Conservation (phyloP, 64 coral and sea anemone genomes). For the Pachyseris speciosa region DNA sequence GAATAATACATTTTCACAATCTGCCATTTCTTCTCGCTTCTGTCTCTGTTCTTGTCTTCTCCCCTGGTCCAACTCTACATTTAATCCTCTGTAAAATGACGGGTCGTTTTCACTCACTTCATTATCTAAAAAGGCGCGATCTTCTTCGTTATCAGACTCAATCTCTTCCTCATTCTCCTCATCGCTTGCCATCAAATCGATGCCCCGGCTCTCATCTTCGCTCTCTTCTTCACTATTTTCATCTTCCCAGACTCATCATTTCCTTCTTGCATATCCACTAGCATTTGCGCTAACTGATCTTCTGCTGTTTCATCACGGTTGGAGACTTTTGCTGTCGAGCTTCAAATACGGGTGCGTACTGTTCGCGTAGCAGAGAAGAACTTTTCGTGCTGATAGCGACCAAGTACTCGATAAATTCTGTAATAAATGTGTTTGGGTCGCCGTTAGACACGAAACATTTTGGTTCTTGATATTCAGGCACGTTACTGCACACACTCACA, state of each 20-base stretch:
- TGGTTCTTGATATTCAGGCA: neutral
- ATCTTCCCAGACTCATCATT: no score
- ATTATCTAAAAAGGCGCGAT: constrained; percentile 61
- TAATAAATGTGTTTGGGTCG: neutral
- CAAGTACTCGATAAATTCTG: constrained; percentile 51
- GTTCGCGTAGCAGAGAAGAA: no score
- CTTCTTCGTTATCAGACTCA: constrained; percentile 58
- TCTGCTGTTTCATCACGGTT: neutral
- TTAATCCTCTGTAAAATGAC: constrained; percentile 41
- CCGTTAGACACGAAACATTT: neutral
- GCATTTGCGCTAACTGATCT: neutral
- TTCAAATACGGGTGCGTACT: constrained; percentile 39
- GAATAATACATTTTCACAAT: neutral
- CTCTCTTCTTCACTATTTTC: neutral
- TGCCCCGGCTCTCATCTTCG: constrained; percentile 29
- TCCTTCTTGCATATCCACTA: no score
- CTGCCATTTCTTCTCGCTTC: no score
- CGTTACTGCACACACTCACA: constrained; percentile 9
- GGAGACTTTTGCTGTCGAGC: constrained; percentile 38
- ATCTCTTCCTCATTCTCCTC: constrained; percentile 69
- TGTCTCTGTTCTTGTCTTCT: no score
- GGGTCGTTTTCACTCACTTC: constrained; percentile 29
- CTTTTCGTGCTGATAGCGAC: constrained; percentile 22
- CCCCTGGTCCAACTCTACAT: no score
- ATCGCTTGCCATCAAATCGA: constrained; percentile 45